phyloP scores from a whole-genome alignment of 2,113 vertebrate species.

The Pao palembangensis region DNA sequence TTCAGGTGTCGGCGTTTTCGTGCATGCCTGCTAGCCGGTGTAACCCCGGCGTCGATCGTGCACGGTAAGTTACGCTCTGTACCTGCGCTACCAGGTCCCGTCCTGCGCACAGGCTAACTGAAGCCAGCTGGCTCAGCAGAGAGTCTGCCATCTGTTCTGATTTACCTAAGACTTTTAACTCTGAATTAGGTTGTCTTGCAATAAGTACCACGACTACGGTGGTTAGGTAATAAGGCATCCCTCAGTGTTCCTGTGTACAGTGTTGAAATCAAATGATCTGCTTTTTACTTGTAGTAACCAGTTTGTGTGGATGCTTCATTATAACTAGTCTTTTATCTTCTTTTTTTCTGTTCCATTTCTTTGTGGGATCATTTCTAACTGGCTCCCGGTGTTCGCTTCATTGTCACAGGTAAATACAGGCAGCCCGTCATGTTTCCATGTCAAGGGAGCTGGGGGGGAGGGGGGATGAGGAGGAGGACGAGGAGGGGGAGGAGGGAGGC shows the following conservation, averaged over 20 bases:
- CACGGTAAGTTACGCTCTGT: conserved; percentile 66
- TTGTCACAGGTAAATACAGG: background rate
- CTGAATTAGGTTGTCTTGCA: conserved; percentile 55
- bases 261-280: background rate
- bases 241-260: background rate
- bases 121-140: conserved; percentile 75
- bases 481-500: conserved; percentile 68
- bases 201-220: conserved; percentile 21
- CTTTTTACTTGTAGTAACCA: background rate
- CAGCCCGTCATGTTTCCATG: background rate
- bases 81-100: conserved; percentile 65
- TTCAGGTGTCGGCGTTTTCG: conserved; percentile 30
- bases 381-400: no score
- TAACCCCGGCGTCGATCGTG: conserved; percentile 58
- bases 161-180: conserved; percentile 74
- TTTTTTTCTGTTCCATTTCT: no score
- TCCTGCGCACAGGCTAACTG: conserved; percentile 65
- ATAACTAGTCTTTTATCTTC: background rate
- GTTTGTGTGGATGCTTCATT: background rate
- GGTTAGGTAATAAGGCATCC: conserved; percentile 11
- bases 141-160: conserved; percentile 73
- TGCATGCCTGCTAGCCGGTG: conserved; percentile 29
- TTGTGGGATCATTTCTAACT: no score
- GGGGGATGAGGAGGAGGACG: conserved; percentile 64
- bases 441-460: conserved; percentile 61